Percentiles rank a stretch among this genome's conserved stretches.
phyloP scores from a whole-genome alignment of 2,797 vertebrate species.

The Hemibagrus guttatus region DNA sequence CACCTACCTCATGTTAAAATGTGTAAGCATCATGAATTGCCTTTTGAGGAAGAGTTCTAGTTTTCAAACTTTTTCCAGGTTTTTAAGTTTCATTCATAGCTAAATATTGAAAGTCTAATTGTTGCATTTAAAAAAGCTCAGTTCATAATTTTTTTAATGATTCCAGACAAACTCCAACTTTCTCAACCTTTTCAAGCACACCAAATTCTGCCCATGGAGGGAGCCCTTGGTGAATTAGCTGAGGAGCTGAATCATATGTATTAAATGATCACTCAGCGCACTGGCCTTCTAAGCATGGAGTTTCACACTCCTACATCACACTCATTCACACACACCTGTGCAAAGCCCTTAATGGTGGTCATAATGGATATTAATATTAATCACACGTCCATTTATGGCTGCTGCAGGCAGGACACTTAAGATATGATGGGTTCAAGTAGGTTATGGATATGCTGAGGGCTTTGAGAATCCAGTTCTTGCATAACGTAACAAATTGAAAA shows the following conservation, averaged over 20 bases:
- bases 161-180: background rate
- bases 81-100: background rate
- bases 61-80: background rate
- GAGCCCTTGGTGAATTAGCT: background rate
- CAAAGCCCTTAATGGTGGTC: conserved; percentile 1
- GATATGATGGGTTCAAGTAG: background rate
- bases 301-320: background rate
- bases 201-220: background rate
- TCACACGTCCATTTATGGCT: background rate
- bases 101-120: background rate
- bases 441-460: background rate
- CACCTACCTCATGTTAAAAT: background rate
- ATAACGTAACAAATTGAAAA: background rate
- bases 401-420: background rate
- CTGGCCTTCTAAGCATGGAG: background rate
- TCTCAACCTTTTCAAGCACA: background rate
- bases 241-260: background rate
- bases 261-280: background rate
- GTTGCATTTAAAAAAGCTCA: background rate
- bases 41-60: background rate
- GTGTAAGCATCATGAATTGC: background rate
- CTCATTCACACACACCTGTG: background rate
- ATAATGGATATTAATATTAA: conserved; percentile 1
- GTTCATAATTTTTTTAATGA: background rate
- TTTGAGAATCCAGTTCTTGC: background rate